Conservation (phyloP, 2,797 vertebrate species). For the Scolopax rusticola region DNA sequence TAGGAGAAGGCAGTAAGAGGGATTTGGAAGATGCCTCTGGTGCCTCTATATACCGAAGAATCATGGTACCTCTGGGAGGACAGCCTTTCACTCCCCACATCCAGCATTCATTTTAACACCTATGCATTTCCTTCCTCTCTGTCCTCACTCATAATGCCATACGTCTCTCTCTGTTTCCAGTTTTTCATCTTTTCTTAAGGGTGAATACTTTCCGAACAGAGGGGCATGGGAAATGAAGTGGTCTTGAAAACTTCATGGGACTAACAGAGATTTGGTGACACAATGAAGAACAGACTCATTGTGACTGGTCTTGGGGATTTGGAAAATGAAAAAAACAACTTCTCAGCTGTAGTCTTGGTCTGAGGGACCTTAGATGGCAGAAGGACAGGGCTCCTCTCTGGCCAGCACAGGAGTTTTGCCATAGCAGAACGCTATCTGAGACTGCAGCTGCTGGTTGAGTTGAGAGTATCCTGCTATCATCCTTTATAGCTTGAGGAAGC, state of each 20-base stretch:
- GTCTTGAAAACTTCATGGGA: not conserved
- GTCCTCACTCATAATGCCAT: not conserved
- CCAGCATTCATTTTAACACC: not conserved
- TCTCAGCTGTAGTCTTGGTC: not conserved
- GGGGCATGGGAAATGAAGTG: not conserved
- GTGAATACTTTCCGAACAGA: not conserved
- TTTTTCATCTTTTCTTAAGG: not conserved
- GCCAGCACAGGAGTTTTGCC: not conserved
- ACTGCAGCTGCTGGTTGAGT: not conserved
- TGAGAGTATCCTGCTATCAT: not conserved
- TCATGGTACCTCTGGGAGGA: not conserved
- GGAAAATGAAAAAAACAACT: not conserved
- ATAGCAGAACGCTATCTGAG: not conserved
- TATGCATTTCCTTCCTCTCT: not conserved
- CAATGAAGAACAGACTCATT: not conserved
- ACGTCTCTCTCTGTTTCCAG: not conserved
- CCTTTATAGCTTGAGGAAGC: not conserved
- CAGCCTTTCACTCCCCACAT: not conserved
- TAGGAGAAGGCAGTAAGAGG: conserved; percentile 10
- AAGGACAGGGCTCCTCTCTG: not conserved
- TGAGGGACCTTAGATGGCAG: not conserved
- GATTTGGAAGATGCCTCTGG: not conserved
- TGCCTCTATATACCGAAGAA: not conserved
- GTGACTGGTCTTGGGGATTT: not conserved
- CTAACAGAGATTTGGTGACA: not conserved